Evolutionary conservation across 2,113 vertebrate genomes (phyloP).

Genomic region (Felis chaus): DNA sequence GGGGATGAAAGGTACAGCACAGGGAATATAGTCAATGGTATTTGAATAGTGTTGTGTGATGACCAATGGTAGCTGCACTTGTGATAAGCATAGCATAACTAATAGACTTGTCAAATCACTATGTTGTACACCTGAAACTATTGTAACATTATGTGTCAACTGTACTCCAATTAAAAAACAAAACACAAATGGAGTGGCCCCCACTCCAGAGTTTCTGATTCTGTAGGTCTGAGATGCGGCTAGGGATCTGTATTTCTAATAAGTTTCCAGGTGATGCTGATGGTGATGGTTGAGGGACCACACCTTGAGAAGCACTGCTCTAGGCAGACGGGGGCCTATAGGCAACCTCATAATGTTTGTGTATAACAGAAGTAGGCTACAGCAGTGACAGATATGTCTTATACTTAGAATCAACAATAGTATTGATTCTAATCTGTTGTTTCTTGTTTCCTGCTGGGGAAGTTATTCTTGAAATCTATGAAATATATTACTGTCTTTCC

Average conservation of each 20-base stretch:
- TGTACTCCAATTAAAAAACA: background rate
- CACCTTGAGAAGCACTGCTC: background rate
- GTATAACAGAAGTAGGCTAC: background rate
- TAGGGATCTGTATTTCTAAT: background rate
- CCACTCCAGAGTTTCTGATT: background rate
- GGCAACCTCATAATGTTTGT: background rate
- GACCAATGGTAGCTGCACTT: background rate
- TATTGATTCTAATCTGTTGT: constrained; percentile 53
- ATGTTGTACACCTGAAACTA: background rate
- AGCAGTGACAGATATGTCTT: background rate
- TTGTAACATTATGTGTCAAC: background rate
- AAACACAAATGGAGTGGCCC: background rate
- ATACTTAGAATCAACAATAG: background rate
- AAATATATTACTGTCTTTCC: constrained; percentile 51
- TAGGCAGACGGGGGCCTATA: background rate
- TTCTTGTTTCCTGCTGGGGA: constrained; percentile 55
- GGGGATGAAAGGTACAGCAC: background rate
- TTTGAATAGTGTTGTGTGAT: background rate
- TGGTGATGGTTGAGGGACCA: background rate
- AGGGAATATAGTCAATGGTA: background rate
- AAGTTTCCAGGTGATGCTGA: background rate
- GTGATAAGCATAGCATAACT: background rate
- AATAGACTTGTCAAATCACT: background rate
- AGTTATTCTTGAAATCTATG: constrained; percentile 62
- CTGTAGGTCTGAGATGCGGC: background rate